Percentiles rank a stretch among this genome's conserved stretches.
phyloP scores from a whole-genome alignment of 2,113 vertebrate species.

The Barnardius zonarius region DNA sequence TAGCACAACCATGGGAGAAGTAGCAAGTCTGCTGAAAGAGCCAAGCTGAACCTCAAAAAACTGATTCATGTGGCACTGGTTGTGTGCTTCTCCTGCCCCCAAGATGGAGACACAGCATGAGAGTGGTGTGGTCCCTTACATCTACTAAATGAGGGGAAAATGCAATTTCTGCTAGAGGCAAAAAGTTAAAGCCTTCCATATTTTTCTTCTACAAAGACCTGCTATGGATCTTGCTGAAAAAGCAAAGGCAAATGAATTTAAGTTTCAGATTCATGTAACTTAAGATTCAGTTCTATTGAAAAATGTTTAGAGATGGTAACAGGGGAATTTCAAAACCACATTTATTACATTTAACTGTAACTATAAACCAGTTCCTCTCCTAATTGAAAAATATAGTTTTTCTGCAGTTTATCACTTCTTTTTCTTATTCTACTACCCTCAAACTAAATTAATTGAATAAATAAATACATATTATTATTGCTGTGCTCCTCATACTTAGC shows the following conservation, averaged over 20 bases:
- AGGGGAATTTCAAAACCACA: background rate
- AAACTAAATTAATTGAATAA: background rate
- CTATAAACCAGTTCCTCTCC: background rate
- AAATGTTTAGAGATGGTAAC: constrained; percentile 13
- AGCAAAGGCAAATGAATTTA: background rate
- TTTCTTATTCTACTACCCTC: background rate
- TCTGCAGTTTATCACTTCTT: background rate
- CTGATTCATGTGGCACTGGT: background rate
- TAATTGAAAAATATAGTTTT: background rate
- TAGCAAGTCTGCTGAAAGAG: background rate
- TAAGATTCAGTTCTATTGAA: background rate
- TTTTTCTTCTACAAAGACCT: background rate
- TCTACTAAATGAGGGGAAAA: background rate
- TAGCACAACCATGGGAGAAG: background rate
- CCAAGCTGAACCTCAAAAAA: background rate
- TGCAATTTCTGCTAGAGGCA: background rate
- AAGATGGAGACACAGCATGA: background rate
- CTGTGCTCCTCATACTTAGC: background rate
- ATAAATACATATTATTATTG: background rate
- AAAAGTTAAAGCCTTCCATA: background rate
- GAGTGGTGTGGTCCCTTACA: background rate
- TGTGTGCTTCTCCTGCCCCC: background rate
- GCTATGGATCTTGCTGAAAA: background rate
- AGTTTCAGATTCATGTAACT: background rate
- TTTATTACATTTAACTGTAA: background rate